Percentiles rank a stretch among this genome's conserved stretches.
phyloP scores from a whole-genome alignment of 2,797 vertebrate genomes.

The Onychomys arenicola region DNA sequence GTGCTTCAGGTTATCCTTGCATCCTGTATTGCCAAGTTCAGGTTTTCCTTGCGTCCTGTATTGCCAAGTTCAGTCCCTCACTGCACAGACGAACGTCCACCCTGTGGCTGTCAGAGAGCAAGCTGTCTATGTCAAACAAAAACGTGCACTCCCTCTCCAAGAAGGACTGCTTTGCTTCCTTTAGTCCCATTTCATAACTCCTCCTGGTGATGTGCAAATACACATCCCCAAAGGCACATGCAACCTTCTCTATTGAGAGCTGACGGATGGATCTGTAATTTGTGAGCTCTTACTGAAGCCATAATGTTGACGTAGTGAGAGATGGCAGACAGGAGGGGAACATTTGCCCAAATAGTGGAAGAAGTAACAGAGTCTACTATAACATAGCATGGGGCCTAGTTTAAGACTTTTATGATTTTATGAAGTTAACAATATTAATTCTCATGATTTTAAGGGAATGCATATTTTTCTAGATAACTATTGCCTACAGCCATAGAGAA shows the following conservation, averaged over 20 bases:
- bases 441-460: background rate
- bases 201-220: background rate
- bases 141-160: background rate
- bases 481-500: background rate
- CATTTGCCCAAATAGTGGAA: fast-evolving
- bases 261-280: background rate
- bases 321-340: background rate
- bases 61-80: background rate
- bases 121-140: background rate
- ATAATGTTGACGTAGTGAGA: background rate
- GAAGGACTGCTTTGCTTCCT: background rate
- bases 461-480: background rate
- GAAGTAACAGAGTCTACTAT: background rate
- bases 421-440: background rate
- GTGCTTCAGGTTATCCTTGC: background rate
- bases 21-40: background rate
- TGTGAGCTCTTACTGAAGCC: background rate
- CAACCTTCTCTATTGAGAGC: background rate
- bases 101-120: background rate
- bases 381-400: background rate
- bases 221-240: background rate
- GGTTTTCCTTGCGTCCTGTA: too few species aligned
- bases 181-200: slow-evolving; percentile 4
- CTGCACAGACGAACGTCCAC: background rate
- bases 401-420: background rate